Evolutionary conservation across 2,113 vertebrate genomes (phyloP).

Genomic region (Tragelaphus buxtoni): DNA sequence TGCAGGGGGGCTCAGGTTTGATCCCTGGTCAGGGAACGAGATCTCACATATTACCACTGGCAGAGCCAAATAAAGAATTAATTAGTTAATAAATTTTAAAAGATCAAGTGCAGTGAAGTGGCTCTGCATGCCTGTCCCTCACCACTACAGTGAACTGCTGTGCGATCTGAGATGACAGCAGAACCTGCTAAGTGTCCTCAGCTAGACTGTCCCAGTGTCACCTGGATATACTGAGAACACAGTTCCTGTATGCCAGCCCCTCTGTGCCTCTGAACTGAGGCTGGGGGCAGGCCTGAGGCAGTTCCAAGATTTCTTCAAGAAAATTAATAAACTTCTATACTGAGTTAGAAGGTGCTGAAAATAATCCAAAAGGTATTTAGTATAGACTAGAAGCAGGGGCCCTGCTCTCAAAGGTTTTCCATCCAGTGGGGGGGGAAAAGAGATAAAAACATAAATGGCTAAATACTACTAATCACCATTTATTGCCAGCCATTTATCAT

Average conservation of each 20-base stretch:
- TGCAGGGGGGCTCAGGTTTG: background rate
- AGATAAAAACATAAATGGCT: background rate
- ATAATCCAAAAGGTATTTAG: background rate
- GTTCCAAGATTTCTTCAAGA: background rate
- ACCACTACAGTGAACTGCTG: fast-evolving
- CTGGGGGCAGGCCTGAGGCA: too few relatives aligned
- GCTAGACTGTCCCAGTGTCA: background rate
- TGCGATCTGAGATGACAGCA: background rate
- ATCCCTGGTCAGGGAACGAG: background rate
- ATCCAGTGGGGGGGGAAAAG: background rate
- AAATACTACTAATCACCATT: background rate
- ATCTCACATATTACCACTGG: background rate
- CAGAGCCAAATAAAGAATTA: background rate
- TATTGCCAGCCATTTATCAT: background rate
- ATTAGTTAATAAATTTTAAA: background rate
- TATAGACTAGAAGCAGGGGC: too few relatives aligned
- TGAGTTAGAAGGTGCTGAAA: background rate
- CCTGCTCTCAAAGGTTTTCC: background rate
- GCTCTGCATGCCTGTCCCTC: background rate
- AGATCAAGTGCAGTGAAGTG: background rate
- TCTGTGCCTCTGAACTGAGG: background rate
- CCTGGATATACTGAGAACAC: background rate
- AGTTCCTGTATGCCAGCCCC: background rate
- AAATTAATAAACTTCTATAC: background rate
- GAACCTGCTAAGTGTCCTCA: background rate